Conservation (phyloP, 2,113 vertebrate species). For the Gulo gulo region DNA sequence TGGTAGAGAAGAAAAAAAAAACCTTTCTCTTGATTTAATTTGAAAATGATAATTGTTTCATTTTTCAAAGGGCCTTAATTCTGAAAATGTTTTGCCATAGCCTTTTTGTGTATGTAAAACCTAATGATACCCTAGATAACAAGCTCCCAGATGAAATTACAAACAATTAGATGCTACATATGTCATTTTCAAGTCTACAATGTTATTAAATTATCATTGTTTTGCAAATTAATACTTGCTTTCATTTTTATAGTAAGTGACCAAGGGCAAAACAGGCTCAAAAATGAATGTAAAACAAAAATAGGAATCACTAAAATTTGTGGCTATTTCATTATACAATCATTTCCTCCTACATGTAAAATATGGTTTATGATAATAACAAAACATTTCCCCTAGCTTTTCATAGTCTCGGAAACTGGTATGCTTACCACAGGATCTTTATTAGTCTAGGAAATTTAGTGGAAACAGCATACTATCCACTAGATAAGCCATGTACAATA, state of each 20-base stretch:
- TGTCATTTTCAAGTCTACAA: background rate
- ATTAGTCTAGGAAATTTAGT: conserved; percentile 50
- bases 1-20: background rate
- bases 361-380: background rate
- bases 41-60: conserved; percentile 52
- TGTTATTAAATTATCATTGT: conserved; percentile 52
- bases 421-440: conserved; percentile 42
- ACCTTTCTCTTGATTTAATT: conserved; percentile 34
- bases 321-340: background rate
- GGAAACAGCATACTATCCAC: background rate
- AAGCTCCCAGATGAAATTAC: conserved; percentile 53
- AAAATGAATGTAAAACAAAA: conserved; percentile 17
- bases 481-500: background rate
- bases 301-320: conserved; percentile 28
- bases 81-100: conserved; percentile 48
- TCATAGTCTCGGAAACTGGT: conserved; percentile 34
- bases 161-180: conserved; percentile 28
- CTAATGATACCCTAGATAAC: conserved; percentile 45
- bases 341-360: conserved; percentile 19
- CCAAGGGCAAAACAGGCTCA: background rate
- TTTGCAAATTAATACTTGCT: conserved; percentile 57
- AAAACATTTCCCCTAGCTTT: background rate
- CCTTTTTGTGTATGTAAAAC: conserved; percentile 50
- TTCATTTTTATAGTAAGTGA: conserved; percentile 43
- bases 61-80: conserved; percentile 57